Base-by-base conservation (phyloP, 1,140 invertebrate genomes). In the Acromyrmex heyeri region DNA sequence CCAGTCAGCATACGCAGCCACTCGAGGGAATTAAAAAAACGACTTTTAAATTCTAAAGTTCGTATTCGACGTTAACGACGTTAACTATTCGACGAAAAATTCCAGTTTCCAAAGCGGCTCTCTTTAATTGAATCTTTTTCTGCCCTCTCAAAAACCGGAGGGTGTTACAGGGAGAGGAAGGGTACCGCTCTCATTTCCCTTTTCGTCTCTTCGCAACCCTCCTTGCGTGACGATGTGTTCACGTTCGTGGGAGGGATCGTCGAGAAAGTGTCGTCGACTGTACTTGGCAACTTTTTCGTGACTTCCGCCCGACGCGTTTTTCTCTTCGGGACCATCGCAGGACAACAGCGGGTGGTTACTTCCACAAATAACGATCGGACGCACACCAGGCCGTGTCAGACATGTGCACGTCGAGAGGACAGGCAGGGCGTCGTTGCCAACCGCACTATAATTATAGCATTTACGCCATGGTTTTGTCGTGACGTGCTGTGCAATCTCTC, bases 351-450 rank as follows among this genome's bases (percentile, higher is more conserved):
- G 77, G 53, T 70, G 79, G 69, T 73, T 72, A 86, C 64, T 69
- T 70, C 44, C 70, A 53, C 72, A 87, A 24, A 87, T 86, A 86
- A 87, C 83, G 70, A 87, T 87, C 82, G 64, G 69, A 75, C 79
- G 44, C 24, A 61, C 55, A 82, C 62, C 77, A 69, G 65, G 44
- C 38, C 59, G 44, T 48, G 48, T n/a, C 48, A 44, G 48, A 55
- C 64, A 57, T 64, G 64, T 81, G 77, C 77, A 79, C 48, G 77
- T 70, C 65, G 78, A 48, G 78, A 70, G 53, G 44, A 59, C 27
- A 69, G 67, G 34, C 78, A 53, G 24, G 27, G 18, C 27, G 70
- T 38, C 38, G 14, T 73, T 61, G 53, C 78, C 67, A 59, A 82
- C 50, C 53, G 79, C 69, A 55, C 69, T 83, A 82, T 83, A 83